Evolutionary conservation across 2,797 vertebrate genomes (phyloP).

Genomic region (Anguilla obscura): DNA sequence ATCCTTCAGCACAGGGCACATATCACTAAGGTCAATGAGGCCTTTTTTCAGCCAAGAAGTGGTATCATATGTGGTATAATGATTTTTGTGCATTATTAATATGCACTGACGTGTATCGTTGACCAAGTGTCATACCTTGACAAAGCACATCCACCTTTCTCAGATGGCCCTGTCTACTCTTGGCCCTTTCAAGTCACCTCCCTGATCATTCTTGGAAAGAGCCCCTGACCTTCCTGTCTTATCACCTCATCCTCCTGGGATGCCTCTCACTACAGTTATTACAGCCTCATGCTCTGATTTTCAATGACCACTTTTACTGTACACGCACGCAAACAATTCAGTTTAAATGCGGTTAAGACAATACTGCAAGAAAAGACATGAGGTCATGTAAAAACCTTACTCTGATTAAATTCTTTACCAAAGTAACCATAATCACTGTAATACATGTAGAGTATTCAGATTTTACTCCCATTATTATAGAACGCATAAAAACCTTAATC

Average conservation of each 20-base stretch:
- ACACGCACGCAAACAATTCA: neutral
- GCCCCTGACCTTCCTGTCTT: constrained; percentile 24
- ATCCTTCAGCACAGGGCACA: neutral
- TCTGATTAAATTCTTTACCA: neutral
- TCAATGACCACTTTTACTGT: neutral
- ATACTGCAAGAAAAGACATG: neutral
- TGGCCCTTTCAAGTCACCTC: neutral
- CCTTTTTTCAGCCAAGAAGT: constrained; percentile 41
- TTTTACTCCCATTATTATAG: neutral
- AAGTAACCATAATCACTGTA: neutral
- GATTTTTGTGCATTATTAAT: constrained; percentile 51
- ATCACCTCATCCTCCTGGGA: constrained; percentile 15
- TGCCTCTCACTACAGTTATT: neutral
- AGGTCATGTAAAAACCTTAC: neutral
- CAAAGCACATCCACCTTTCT: constrained; percentile 34
- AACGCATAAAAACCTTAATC: neutral
- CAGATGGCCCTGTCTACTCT: constrained; percentile 23
- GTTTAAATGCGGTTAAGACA: neutral
- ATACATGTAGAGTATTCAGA: neutral
- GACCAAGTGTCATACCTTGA: constrained; percentile 36
- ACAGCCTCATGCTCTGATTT: constrained; percentile 1
- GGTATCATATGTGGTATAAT: constrained; percentile 49
- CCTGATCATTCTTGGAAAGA: neutral
- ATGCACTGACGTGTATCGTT: constrained; percentile 37
- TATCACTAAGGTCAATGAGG: constrained; percentile 52